Base-by-base conservation (phyloP, 1,140 invertebrate genomes). In the Nephila pilipes region DNA sequence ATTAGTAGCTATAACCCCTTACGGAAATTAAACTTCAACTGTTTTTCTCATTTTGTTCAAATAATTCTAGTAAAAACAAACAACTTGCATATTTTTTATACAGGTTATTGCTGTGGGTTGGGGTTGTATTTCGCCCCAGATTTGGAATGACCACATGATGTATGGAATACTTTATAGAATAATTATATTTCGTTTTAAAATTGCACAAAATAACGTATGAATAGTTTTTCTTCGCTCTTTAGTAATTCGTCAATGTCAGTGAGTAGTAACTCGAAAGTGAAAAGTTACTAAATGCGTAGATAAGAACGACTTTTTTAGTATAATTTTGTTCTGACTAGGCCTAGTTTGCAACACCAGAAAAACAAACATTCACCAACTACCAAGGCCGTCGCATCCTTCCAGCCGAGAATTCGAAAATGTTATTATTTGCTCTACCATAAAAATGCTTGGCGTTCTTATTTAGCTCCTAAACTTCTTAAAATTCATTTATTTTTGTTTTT, bases 391-490 rank as follows among this genome's bases (percentile, higher is more conserved):
- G 29, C 69, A 36, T 75, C 69, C 29, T 75, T 75, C 29, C 0
- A 75, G 69, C 18, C 16, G 25, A 36, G 69, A 75, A 75, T 75
- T 75, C 18, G 29, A 75, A 75, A 75, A 75, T 75, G 69, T 29
- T 75, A 36, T 75, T 75, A 75, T 75, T 75, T 75, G 69, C 29
- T 75, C 69, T 32, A 2, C 29, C 69, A 75, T 75, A 75, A 75
- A 75, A 75, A 36, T 36, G 18, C 69, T 32, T 36, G 10, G 4
- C 32, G 29, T 75, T 75, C 29, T 32, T 20, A 18, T 75, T 14
- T 1, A 32, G 18, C 18, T 75, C 14, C 46, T 0, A 10, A 46
- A 46, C 46, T 46, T 46, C 6, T 46, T 46, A 46, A 46, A 46
- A 60, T 18, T 60, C 58, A 60, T 60, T 14, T 20, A 22, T 60